Evolutionary conservation across 2,888 invertebrate species (phyloP), one percentile per base, ranked within the genome.

Genomic region (Colletes collaris): DNA sequence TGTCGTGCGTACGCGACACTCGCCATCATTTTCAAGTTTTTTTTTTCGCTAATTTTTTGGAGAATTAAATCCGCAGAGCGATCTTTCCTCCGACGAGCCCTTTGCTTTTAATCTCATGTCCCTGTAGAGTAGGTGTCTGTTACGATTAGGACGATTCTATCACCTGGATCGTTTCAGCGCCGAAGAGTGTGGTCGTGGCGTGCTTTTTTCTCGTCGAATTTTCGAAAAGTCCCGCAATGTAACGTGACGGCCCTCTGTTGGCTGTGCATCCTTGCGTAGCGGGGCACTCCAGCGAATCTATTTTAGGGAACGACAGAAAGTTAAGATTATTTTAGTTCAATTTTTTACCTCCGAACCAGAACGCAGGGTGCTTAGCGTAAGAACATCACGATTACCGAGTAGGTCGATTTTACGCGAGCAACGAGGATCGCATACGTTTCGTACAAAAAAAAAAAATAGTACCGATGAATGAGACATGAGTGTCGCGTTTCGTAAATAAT

Each of bases 261-360:
- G 83, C 82, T 66, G 73, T 83, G 60, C 50, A 81, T 81, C 74
- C 74, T 81, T 75, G 84, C 79, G 71, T 77, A 27, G 78, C 71
- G 55, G 65, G 82, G 86, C 86, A 81, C 82, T 86, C 89, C 89
- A 88, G 88, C 71, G 75, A 53, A 10, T 79, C 82, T 86, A 85
- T 87, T 88, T 88, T 83, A 52, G 70, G 86, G 56, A 82, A 69
- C 79, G 77, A 68, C 71, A 73, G 75, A 84, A 83, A 79, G 76
- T 81, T 83, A 73, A 69, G 88, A 86, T 88, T 89, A 88, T 88
- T 88, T 88, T 83, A 87, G 88, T 84, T 88, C 79, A 81, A 86
- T 87, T 88, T 88, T 88, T 88, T 87, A 87, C 79, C 82, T 75
- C 72, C 74, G 71, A 74, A 66, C 82, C 79, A 77, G 81, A 84